Conservation (phyloP, 2,797 vertebrate genomes). For the Coendou prehensilis region DNA sequence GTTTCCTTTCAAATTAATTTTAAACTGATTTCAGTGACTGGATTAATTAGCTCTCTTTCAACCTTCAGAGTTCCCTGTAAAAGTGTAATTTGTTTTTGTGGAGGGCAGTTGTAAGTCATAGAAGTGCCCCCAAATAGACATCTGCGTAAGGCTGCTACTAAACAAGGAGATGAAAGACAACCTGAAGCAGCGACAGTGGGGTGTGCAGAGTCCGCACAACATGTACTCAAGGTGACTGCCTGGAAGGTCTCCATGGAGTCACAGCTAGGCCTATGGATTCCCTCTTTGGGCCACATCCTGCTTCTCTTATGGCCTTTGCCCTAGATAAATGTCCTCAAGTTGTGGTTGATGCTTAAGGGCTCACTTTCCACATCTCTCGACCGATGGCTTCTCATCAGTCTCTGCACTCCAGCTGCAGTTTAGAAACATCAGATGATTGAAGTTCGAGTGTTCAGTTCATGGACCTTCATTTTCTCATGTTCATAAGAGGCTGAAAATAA, state of each 20-base stretch:
- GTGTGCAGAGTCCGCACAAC: not conserved
- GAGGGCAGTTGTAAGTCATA: slow-evolving; percentile 25
- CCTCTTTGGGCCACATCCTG: slow-evolving; percentile 37
- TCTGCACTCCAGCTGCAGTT: not conserved
- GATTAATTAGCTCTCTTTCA: not conserved
- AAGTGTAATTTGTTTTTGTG: slow-evolving; percentile 7
- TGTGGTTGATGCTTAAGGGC: not conserved
- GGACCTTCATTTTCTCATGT: not conserved
- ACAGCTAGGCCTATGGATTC: not conserved
- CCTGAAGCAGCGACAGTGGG: not conserved
- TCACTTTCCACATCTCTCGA: slow-evolving; percentile 37
- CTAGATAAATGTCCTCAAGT: not conserved
- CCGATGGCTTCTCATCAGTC: slow-evolving; percentile 8
- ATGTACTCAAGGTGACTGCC: not conserved
- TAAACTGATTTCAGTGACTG: slow-evolving; percentile 23
- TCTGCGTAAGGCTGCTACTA: not conserved
- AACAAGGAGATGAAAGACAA: not conserved
- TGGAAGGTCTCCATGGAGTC: not conserved
- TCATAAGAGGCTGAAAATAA: slow-evolving; percentile 19
- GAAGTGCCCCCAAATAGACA: not conserved
- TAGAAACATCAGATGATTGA: not conserved
- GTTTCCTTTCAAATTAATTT: slow-evolving; percentile 67
- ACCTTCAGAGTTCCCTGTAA: slow-evolving; percentile 6
- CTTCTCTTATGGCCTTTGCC: slow-evolving; percentile 49
- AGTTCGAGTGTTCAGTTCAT: slow-evolving; percentile 37